Evolutionary conservation across 2,888 invertebrate species (phyloP), one percentile per base, ranked within the genome.

Genomic region (Danaus chrysippus): DNA sequence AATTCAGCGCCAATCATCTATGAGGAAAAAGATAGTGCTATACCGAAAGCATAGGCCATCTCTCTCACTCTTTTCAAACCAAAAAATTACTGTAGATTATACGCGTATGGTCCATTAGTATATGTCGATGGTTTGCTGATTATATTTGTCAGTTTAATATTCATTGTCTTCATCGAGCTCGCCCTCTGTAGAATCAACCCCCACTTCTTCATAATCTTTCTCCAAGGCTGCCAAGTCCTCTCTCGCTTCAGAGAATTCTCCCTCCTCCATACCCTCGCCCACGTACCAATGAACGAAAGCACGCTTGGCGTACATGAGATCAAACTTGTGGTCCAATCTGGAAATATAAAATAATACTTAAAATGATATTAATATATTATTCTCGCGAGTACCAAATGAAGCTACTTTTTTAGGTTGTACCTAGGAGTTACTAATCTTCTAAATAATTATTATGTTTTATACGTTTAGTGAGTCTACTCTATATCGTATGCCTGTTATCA

Each of bases 281-380:
- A 96, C 95, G 80, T 96, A 96, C 98, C 98, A 98, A 87, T 98
- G 98, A 15, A 98, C 97, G 83, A 98, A 98, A 3, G 98, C 98
- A 66, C 98, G 93, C 87, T 98, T 98, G 46, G 97, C 96, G 87
- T 97, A 98, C 97, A 98, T 98, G 75, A 98, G 88, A 87, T 98
- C 98, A 83, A 98, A 98, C 83, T 98, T 98, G 86, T 96, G 96
- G 87, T 98, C 97, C 65, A 98, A 92, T 73, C 97, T 94, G 72
- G 78, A 92, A 75, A 42, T 0, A 54, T 34, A 13, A 12, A 17
- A 17, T 1, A 10, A 17, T 42, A 53, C 11, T 58, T 46, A 53
- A 49, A 64, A 54, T 13, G 9, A 15, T 12, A 15, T 12, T n/a
- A n/a, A n/a, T n/a, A 13, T 49, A 12, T 5, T 1, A 10, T 0